Evolutionary conservation across 2,888 invertebrate species (phyloP).

Genomic region (Dicycla oo): DNA sequence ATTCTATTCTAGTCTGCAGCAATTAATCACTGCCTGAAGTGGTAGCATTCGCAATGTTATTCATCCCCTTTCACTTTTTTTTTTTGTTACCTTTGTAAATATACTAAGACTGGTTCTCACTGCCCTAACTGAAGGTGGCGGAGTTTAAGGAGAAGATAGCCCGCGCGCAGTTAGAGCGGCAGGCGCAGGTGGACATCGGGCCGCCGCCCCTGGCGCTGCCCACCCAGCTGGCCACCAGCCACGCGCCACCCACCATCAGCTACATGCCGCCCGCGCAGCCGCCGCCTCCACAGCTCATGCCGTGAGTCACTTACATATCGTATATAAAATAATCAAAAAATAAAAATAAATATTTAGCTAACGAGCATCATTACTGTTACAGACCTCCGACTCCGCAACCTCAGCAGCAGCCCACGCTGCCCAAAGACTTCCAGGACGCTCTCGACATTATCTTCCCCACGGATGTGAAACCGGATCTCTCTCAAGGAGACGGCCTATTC

Average conservation of each 20-base stretch:
- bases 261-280: conserved; percentile 3
- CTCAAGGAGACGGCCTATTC: conserved; percentile 61
- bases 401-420: conserved; percentile 79
- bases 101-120: background rate
- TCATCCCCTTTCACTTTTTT: background rate
- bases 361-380: conserved; percentile 1
- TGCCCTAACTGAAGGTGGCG: conserved; percentile 76
- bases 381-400: conserved; percentile 47
- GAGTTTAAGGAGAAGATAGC: conserved; percentile 88
- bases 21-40: background rate
- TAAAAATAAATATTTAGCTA: too few relatives aligned
- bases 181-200: conserved; percentile 67
- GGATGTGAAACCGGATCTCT: conserved; percentile 73
- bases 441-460: conserved; percentile 92
- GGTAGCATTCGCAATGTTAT: background rate
- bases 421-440: conserved; percentile 92
- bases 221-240: conserved; percentile 37
- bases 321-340: too few relatives aligned
- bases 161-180: conserved; percentile 80
- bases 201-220: conserved; percentile 61
- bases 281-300: conserved; percentile 13
- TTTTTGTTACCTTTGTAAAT: background rate
- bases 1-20: background rate
- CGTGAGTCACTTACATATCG: background rate
- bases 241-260: background rate